phyloP scores from a whole-genome alignment of 1,140 invertebrate genomes.

The Sycobia sp. region DNA sequence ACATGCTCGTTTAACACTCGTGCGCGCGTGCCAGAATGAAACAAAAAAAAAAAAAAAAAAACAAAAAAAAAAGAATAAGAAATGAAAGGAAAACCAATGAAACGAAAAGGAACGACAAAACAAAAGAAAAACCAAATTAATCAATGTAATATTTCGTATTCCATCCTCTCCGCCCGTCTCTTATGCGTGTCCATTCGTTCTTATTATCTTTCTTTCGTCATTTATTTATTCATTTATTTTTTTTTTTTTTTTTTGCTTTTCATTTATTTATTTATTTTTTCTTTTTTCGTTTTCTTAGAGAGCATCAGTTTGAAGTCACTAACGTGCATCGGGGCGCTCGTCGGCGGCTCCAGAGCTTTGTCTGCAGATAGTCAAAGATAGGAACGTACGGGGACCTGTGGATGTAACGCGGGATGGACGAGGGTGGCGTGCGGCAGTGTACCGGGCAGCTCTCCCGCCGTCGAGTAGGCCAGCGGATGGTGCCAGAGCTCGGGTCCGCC shows the following conservation, averaged over 20 bases:
- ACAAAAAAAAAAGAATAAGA: too few relatives aligned
- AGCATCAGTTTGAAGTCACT: slow-evolving; percentile 46
- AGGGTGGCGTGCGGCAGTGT: slow-evolving; percentile 85
- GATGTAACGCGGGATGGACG: slow-evolving; percentile 93
- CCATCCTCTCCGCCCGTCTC: too few relatives aligned
- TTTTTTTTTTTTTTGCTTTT: neutral
- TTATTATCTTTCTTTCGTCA: too few relatives aligned
- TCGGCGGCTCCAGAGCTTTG: slow-evolving; percentile 71
- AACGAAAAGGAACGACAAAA: too few relatives aligned
- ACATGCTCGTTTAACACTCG: too few relatives aligned
- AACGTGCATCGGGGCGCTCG: slow-evolving; percentile 64
- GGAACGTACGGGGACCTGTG: slow-evolving; percentile 94
- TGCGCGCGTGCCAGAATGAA: too few relatives aligned
- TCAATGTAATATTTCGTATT: too few relatives aligned
- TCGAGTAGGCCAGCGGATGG: slow-evolving; percentile 84
- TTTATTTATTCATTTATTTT: too few relatives aligned
- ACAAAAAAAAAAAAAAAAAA: too few relatives aligned
- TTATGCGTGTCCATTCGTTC: too few relatives aligned
- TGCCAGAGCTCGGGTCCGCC: slow-evolving; percentile 91
- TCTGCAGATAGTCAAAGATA: slow-evolving; percentile 96
- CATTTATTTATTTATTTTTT: neutral
- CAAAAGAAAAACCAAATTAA: too few relatives aligned
- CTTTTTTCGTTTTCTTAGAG: slow-evolving; percentile 4
- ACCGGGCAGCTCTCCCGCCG: slow-evolving; percentile 80
- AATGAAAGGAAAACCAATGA: too few relatives aligned